Evolutionary conservation across 2,113 vertebrate genomes (phyloP).

Genomic region (Neogobius melanostomus): DNA sequence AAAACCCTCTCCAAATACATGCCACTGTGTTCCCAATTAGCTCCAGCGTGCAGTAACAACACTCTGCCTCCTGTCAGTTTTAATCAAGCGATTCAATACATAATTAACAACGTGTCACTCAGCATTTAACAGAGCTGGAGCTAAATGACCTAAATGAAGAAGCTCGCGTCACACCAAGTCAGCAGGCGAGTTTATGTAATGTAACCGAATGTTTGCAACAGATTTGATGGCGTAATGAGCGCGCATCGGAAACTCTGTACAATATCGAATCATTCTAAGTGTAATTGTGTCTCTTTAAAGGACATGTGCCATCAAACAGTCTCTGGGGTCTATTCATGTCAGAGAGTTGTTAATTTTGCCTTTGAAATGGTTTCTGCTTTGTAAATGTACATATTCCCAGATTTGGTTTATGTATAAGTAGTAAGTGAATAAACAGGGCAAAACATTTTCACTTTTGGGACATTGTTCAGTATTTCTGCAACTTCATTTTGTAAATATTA

Average conservation of each 20-base stretch:
- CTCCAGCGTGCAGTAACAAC: neutral
- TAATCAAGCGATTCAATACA: slow-evolving; percentile 1
- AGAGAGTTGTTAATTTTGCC: too few relatives aligned
- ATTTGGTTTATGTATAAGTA: too few relatives aligned
- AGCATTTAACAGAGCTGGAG: neutral
- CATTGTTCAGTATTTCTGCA: too few relatives aligned
- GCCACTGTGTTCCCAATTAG: neutral
- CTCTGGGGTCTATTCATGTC: too few relatives aligned
- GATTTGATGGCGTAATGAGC: neutral
- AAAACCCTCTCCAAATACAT: neutral
- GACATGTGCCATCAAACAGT: too few relatives aligned
- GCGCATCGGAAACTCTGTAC: neutral
- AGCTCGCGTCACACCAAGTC: neutral
- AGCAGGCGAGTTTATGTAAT: neutral
- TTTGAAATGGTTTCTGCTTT: too few relatives aligned
- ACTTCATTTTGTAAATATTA: too few relatives aligned
- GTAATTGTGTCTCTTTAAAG: too few relatives aligned
- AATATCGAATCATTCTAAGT: neutral
- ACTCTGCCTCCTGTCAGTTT: slow-evolving; percentile 4
- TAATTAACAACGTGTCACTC: slow-evolving; percentile 3
- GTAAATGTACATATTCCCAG: too few relatives aligned
- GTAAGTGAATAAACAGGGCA: too few relatives aligned
- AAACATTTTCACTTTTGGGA: too few relatives aligned
- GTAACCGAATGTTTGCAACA: neutral
- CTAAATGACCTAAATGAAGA: slow-evolving; percentile 2